These are phyloP conservation scores for Heteromyza rotundicornis DNA, from an alignment of 2,888 invertebrate genomes.

Conservation along the genomic window DNA sequence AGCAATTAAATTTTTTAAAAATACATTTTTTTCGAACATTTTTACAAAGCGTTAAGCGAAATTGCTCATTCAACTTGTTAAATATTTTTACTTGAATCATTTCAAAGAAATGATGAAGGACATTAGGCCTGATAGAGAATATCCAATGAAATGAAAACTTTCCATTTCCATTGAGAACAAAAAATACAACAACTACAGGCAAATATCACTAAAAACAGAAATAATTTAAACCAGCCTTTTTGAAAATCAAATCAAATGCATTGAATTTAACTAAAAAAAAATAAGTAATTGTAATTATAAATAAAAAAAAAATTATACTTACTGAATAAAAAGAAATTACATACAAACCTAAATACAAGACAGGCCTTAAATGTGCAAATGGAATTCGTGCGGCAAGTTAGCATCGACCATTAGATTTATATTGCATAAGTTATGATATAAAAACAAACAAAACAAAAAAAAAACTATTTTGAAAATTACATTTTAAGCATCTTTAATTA, in stretches of 20 bases:
- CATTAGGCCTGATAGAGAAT: too few species aligned
- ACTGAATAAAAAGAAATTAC: constrained; percentile 25
- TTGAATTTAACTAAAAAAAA: too few species aligned
- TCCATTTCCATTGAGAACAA: too few species aligned
- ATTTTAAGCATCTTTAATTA: constrained; percentile 42
- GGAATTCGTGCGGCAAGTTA: constrained; percentile 9
- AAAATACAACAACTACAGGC: too few species aligned
- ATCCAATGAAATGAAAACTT: too few species aligned
- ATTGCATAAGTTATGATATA: neutral
- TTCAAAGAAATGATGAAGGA: too few species aligned
- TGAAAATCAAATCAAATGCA: too few species aligned
- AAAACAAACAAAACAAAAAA: constrained; percentile 21
- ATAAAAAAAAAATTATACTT: constrained; percentile 8
- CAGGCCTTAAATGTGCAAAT: constrained; percentile 54
- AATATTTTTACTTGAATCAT: too few species aligned
- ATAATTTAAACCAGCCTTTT: too few species aligned
- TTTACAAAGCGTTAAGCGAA: too few species aligned
- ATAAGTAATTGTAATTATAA: neutral
- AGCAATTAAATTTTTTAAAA: neutral
- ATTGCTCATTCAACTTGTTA: too few species aligned
- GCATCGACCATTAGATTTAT: neutral
- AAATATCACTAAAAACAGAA: too few species aligned
- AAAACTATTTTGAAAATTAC: constrained; percentile 37
- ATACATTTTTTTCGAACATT: neutral
- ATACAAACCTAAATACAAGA: constrained; percentile 33